phyloP scores from a whole-genome alignment of 2,888 invertebrate genomes.

The Nipponacmea schrenckii region DNA sequence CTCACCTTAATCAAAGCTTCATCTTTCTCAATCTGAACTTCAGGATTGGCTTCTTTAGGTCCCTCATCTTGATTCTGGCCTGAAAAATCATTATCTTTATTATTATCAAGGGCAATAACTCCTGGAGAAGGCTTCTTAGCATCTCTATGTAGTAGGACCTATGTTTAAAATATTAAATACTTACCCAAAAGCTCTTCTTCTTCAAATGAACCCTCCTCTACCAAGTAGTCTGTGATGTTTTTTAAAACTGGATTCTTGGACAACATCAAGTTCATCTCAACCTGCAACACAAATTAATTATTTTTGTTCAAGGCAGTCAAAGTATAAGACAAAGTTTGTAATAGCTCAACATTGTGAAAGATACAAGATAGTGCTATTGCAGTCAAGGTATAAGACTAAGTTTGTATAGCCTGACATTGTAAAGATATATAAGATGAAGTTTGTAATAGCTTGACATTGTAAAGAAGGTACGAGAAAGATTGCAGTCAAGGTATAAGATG shows the following conservation, averaged over 20 bases:
- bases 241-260: constrained; percentile 88
- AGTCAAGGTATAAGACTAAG: no score
- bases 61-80: constrained; percentile 55
- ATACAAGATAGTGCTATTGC: no score
- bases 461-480: no score
- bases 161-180: neutral
- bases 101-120: neutral
- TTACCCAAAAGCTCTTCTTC: constrained; percentile 83
- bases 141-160: no score
- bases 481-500: no score
- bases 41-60: constrained; percentile 59
- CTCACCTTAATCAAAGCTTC: constrained; percentile 77
- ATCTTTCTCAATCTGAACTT: constrained; percentile 75
- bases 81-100: constrained; percentile 19
- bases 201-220: constrained; percentile 98
- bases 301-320: no score
- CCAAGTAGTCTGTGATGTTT: constrained; percentile 96
- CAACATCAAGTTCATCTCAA: constrained; percentile 42
- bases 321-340: no score
- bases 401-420: no score
- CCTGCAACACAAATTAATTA: constrained; percentile 11
- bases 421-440: no score
- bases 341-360: no score
- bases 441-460: no score
- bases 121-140: no score